Evolutionary conservation across 2,888 invertebrate genomes (phyloP), one percentile per base, ranked within the genome.

Genomic region (Chrysolina oricalcia): DNA sequence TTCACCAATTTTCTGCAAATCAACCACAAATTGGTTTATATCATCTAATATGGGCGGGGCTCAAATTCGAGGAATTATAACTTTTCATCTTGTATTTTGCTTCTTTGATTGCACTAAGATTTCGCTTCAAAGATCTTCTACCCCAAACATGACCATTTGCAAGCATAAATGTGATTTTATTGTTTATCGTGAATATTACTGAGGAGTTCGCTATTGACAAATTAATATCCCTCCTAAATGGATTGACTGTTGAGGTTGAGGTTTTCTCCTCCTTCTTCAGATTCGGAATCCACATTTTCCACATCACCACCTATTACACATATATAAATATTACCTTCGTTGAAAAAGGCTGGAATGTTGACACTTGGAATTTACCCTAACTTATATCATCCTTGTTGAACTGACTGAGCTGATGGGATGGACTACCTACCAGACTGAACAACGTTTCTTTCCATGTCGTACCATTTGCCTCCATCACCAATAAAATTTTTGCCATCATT

Each of bases 171-270:
- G 10, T 63, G 23, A 1, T 63, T 35, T 5, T 35, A 6, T 27
- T 63, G 35, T 9, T 35, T n/a, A 63, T 63, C 63, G 1, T 63
- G 27, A 35, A 63, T 35, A 15, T 63, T 15, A 63, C 63, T 63
- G 2, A 63, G 40, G 48, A 35, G 63, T 15, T 63, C 59, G 19
- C 59, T 59, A 21, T 59, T 59, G 15, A 59, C 59, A 59, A 21
- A 59, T 59, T 59, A 21, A 59, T 59, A 43, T 43, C 43, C 43
- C 9, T 50, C 48, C 17, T 17, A 17, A 50, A 50, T 50, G 48
- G 48, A 1, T 50, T 50, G n/a, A 50, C 48, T 50, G 48, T 17
- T 17, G 48, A 50, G n/a, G n/a, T 6, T 50, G 1, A 10, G 48
- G 17, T 50, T 2, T 50, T 50, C 43, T 43, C 43, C 48, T 50